Conservation (phyloP, 2,113 vertebrate genomes). For the Erythrolamprus reginae region DNA sequence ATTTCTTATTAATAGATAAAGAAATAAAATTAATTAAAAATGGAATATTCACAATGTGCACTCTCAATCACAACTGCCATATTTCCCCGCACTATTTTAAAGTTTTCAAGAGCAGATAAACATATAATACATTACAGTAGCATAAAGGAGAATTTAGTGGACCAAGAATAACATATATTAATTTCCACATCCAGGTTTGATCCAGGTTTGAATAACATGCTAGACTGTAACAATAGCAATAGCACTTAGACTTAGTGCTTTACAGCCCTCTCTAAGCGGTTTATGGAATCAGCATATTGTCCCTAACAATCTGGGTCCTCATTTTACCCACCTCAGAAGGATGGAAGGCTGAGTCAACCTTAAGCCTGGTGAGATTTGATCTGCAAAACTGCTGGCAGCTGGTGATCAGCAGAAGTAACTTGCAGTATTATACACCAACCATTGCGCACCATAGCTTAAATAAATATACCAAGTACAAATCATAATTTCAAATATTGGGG, state of each 20-base stretch:
- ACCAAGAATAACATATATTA: not conserved
- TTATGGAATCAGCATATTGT: too few relatives aligned
- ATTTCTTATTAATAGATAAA: not conserved
- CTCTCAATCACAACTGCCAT: not conserved
- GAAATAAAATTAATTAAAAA: not conserved
- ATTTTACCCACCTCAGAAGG: too few relatives aligned
- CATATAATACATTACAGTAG: not conserved
- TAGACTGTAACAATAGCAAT: not conserved
- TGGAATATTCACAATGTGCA: not conserved
- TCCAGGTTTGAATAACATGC: not conserved
- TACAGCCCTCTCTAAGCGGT: too few relatives aligned
- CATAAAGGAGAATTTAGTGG: not conserved
- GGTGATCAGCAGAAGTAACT: too few relatives aligned
- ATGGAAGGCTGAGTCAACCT: too few relatives aligned
- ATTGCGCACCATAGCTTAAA: not conserved
- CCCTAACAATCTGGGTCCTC: too few relatives aligned
- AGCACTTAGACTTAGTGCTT: too few relatives aligned
- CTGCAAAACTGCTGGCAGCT: too few relatives aligned
- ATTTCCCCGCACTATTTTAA: not conserved
- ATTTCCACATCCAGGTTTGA: not conserved
- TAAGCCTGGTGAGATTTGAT: too few relatives aligned
- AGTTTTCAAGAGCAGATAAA: not conserved
- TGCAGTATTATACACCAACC: too few relatives aligned
- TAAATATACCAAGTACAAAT: not conserved
- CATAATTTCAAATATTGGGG: not conserved